These are phyloP conservation scores for Campoletis sonorensis DNA, from an alignment of 1,140 invertebrate genomes.

Conservation along the genomic window DNA sequence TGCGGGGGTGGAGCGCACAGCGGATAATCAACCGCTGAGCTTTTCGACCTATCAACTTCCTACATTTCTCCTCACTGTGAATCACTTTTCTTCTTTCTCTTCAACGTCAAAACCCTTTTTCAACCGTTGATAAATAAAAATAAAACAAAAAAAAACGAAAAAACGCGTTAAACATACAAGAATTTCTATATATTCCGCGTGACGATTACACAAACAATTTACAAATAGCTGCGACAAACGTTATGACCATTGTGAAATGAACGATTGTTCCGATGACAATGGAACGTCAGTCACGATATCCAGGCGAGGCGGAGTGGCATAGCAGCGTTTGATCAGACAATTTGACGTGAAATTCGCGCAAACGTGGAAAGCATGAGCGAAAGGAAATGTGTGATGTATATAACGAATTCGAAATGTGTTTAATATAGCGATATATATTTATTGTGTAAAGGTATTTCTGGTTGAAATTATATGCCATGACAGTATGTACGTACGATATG, in stretches of 20 bases:
- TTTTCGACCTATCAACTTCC: not conserved
- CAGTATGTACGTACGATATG: not conserved
- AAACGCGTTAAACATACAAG: not conserved
- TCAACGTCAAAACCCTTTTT: not conserved
- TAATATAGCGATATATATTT: not conserved
- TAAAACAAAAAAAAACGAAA: too few relatives aligned
- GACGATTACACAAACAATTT: not conserved
- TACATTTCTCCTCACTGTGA: not conserved
- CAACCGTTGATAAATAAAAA: too few relatives aligned
- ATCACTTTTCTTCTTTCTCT: slow-evolving; percentile 7
- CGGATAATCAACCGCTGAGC: not conserved
- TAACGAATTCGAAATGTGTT: not conserved
- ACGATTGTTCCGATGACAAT: slow-evolving; percentile 33
- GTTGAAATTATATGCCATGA: slow-evolving; percentile 13
- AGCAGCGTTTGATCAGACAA: slow-evolving; percentile 26
- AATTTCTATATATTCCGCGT: not conserved
- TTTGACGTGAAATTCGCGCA: not conserved
- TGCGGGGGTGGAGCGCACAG: too few relatives aligned
- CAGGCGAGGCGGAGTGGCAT: not conserved
- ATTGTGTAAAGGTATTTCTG: not conserved
- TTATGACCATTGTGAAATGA: slow-evolving; percentile 6
- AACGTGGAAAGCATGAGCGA: slow-evolving; percentile 18
- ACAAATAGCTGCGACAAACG: not conserved
- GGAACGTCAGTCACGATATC: slow-evolving; percentile 29
- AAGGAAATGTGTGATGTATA: not conserved